These are phyloP conservation scores for Ammodytes marinus DNA, from an alignment of 2,113 vertebrate species.

Conservation along the genomic window DNA sequence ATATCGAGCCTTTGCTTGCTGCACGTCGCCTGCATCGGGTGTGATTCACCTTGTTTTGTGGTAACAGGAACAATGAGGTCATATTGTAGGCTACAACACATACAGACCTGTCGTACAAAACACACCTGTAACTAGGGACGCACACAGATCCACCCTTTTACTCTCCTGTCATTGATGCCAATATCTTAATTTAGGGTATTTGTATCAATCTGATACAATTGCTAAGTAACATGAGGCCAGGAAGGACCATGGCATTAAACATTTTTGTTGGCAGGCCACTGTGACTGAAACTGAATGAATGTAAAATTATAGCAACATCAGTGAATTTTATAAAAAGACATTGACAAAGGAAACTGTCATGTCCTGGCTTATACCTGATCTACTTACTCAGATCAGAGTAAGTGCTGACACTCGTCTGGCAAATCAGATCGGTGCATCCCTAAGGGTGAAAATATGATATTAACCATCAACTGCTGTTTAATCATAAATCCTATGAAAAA, in stretches of 20 bases:
- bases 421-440: not conserved
- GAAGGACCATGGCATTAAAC: not conserved
- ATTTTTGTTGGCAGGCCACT: too few relatives aligned
- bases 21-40: slow-evolving; percentile 25
- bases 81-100: slow-evolving; percentile 10
- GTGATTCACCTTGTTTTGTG: slow-evolving; percentile 36
- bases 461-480: not conserved
- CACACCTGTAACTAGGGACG: not conserved
- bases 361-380: not conserved
- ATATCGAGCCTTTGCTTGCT: slow-evolving; percentile 44
- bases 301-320: not conserved
- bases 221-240: not conserved
- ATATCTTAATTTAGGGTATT: not conserved
- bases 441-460: not conserved
- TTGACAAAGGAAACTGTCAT: not conserved
- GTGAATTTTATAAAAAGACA: not conserved
- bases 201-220: not conserved
- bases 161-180: not conserved
- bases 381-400: not conserved
- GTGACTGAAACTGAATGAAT: not conserved
- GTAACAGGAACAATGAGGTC: slow-evolving; percentile 52
- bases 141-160: not conserved
- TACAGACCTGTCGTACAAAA: slow-evolving; percentile 15
- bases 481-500: not conserved
- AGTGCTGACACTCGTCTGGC: not conserved